Conservation (phyloP, 2,113 vertebrate species). For the western clawed frog (Xenopus tropicalis) region DNA sequence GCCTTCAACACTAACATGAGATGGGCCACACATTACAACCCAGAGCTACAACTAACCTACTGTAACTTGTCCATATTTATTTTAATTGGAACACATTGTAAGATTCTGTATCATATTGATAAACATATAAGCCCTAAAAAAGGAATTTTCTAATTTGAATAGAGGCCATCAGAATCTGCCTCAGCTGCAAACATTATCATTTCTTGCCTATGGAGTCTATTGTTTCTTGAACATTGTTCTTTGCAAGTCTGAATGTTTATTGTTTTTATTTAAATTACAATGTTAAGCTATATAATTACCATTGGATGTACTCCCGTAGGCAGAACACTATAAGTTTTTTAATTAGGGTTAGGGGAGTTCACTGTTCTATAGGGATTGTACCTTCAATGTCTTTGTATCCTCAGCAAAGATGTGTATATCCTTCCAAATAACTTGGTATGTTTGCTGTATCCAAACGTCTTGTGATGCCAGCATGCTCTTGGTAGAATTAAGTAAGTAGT, state of each 20-base stretch:
- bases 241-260: constrained; percentile 46
- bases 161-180: no score
- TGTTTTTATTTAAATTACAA: constrained; percentile 55
- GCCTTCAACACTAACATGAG: no score
- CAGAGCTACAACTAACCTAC: no score
- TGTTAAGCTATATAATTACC: constrained; percentile 51
- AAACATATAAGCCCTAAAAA: no score
- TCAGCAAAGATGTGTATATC: neutral
- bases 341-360: constrained; percentile 52
- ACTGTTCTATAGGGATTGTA: neutral
- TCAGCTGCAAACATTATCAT: no score
- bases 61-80: no score
- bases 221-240: neutral
- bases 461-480: neutral
- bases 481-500: neutral
- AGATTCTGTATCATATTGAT: no score
- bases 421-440: neutral
- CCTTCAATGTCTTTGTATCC: neutral
- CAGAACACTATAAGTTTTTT: constrained; percentile 47
- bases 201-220: no score
- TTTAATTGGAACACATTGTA: no score
- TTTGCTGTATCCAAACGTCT: neutral
- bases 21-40: no score
- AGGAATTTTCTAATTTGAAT: no score
- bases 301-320: constrained; percentile 13